Evolutionary conservation across 2,888 invertebrate genomes (phyloP).

Genomic region (Orchesellides sinensis): DNA sequence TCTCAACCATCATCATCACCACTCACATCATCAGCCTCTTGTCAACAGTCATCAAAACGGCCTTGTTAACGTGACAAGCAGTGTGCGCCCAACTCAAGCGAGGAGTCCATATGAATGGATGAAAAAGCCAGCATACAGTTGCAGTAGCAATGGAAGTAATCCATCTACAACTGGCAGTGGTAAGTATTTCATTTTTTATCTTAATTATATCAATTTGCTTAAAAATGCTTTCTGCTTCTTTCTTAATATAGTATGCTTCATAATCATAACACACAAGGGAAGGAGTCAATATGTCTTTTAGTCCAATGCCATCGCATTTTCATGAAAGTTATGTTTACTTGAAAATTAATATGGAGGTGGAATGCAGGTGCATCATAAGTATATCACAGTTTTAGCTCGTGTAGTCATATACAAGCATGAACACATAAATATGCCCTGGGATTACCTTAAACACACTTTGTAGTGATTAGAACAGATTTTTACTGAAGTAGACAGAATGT

Average conservation of each 20-base stretch:
- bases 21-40: conserved; percentile 53
- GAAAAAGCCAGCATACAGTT: conserved; percentile 88
- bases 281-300: too few relatives aligned
- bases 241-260: too few relatives aligned
- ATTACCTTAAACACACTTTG: too few relatives aligned
- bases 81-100: conserved; percentile 82
- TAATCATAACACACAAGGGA: too few relatives aligned
- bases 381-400: too few relatives aligned
- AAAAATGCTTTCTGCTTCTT: neutral
- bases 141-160: conserved; percentile 63
- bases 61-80: conserved; percentile 46
- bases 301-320: too few relatives aligned
- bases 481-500: too few relatives aligned
- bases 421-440: too few relatives aligned
- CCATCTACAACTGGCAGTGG: conserved; percentile 57
- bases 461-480: conserved; percentile 32
- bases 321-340: too few relatives aligned
- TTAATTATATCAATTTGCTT: neutral
- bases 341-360: too few relatives aligned
- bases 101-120: conserved; percentile 95
- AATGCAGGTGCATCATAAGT: too few relatives aligned
- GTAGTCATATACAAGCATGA: conserved; percentile 13
- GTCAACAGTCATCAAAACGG: conserved; percentile 53
- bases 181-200: conserved; percentile 36
- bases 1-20: conserved; percentile 52